Base-by-base conservation (phyloP, 2,888 invertebrate genomes). In the Erpobdella octoculata region DNA sequence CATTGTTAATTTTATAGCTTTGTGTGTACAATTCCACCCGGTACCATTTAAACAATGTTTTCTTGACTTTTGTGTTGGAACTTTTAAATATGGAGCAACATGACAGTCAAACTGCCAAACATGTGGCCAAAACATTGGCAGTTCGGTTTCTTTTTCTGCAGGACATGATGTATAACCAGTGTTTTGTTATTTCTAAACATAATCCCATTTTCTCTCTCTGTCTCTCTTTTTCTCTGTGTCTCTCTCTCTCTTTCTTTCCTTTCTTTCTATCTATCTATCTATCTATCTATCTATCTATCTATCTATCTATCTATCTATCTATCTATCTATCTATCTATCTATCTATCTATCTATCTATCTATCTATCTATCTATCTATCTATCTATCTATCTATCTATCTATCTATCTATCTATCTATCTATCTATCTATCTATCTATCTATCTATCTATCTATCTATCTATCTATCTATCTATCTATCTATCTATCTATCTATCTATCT, bases 371-470 rank as follows among this genome's bases (percentile, higher is more conserved):
- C 59, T 21, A 58, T 15, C 59, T 9, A 58, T 58, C 59, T 9
- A 21, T 58, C 59, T 9, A 58, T 21, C 59, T 21, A 58, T 58
- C 59, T 21, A 15, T 58, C 59, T 21, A 58, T 58, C 59, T 21
- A 58, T 58, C 59, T 21, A 58, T 58, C 59, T 21, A 58, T 58
- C 59, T 21, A 58, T 58, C 59, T 21, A 21, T 58, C 59, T 21
- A 21, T 58, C 59, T 21, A 58, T 58, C 59, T 21, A 58, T 58
- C 59, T 21, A 58, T 58, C 59, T 21, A 58, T 58, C 59, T 21
- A 58, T 58, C 59, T 21, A 58, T 58, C 28, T 9, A 58, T 21
- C 59, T 21, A 58, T 58, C 59, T 21, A 58, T 58, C 59, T 21
- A 58, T 58, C 59, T 21, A 58, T 58, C 15, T 21, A 15, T 58